Conservation (phyloP, 1,140 invertebrate genomes). For the Arion vulgaris region DNA sequence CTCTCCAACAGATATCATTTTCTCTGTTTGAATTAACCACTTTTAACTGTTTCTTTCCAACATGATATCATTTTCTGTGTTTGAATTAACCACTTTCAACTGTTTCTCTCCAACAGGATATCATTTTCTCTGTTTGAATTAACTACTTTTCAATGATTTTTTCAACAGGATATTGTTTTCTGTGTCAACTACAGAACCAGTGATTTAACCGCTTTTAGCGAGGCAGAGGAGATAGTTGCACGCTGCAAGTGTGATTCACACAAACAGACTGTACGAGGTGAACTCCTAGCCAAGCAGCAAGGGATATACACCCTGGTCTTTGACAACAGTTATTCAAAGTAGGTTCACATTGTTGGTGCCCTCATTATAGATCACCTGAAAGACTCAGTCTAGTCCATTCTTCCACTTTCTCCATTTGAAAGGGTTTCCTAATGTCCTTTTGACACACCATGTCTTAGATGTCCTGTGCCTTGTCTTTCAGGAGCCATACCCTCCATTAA, state of each 20-base stretch:
- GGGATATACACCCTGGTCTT: slow-evolving; percentile 71
- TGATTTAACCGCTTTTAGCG: slow-evolving; percentile 37
- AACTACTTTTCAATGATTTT: too few relatives aligned
- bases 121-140: too few relatives aligned
- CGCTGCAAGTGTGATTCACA: slow-evolving; percentile 69
- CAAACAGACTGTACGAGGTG: slow-evolving; percentile 63
- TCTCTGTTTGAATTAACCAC: too few relatives aligned
- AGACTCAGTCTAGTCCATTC: too few relatives aligned
- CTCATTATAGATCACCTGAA: neutral
- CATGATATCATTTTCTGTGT: too few relatives aligned
- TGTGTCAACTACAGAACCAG: slow-evolving; percentile 58
- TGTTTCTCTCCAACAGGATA: too few relatives aligned
- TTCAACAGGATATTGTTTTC: slow-evolving; percentile 69
- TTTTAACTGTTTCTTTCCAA: too few relatives aligned
- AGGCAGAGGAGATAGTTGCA: slow-evolving; percentile 59
- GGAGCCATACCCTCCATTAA: too few relatives aligned
- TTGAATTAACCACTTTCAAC: too few relatives aligned
- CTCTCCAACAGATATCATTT: too few relatives aligned
- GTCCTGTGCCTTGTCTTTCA: too few relatives aligned
- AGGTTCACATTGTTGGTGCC: slow-evolving; percentile 32
- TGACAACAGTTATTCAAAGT: slow-evolving; percentile 71
- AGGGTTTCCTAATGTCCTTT: neutral
- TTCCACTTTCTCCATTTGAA: neutral
- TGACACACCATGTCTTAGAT: neutral
- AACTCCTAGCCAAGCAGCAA: slow-evolving; percentile 62